Evolutionary conservation across 2,113 vertebrate genomes (phyloP).

Genomic region (Dryoscopus gambensis): DNA sequence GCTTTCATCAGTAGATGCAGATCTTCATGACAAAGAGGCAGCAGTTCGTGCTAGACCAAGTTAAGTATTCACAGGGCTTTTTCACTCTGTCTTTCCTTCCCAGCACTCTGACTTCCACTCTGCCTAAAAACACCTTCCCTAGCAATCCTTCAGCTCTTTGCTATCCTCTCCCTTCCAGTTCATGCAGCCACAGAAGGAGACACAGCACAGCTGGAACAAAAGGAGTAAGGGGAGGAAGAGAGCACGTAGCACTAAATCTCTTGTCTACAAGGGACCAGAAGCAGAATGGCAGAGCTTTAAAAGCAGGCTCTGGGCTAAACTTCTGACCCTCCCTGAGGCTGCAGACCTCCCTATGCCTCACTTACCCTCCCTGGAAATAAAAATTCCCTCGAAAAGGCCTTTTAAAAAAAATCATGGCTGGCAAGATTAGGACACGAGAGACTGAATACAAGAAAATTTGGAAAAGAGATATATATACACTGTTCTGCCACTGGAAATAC

Average conservation of each 20-base stretch:
- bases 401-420: background rate
- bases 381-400: background rate
- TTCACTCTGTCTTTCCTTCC: background rate
- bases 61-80: background rate
- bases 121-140: constrained; percentile 20
- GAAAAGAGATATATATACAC: background rate
- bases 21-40: background rate
- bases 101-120: background rate
- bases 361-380: background rate
- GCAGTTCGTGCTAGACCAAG: background rate
- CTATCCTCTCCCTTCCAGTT: background rate
- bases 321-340: background rate
- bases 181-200: background rate
- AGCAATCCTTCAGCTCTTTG: background rate
- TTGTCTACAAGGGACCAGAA: background rate
- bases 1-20: background rate
- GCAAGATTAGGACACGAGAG: background rate
- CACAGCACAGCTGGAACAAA: background rate
- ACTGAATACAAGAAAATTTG: background rate
- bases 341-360: background rate
- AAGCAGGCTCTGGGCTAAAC: background rate
- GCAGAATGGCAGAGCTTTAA: background rate
- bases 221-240: background rate
- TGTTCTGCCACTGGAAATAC: background rate
- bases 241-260: background rate